Percentiles rank a stretch among this genome's conserved stretches.
Conservation (phyloP, 2,113 vertebrate species). For the Paradoxurus hermaphroditus region DNA sequence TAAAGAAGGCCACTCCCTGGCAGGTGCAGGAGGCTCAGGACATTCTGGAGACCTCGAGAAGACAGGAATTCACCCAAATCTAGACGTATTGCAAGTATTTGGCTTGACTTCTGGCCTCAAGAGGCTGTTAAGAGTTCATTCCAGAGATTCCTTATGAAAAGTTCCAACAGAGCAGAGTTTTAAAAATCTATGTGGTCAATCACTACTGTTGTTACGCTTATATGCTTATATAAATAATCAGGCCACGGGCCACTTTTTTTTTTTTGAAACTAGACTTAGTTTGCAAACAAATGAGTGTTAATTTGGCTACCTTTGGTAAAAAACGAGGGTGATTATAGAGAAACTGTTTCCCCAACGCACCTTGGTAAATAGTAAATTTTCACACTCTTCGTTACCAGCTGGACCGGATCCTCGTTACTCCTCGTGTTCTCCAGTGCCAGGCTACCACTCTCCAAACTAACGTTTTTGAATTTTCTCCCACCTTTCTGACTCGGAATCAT, state of each 20-base stretch:
- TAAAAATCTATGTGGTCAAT: neutral
- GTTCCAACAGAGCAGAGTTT: neutral
- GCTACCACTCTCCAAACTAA: neutral
- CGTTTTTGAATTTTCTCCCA: neutral
- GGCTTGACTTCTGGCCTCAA: neutral
- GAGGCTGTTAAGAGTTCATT: neutral
- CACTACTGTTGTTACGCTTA: neutral
- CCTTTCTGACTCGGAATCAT: neutral
- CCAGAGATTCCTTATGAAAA: neutral
- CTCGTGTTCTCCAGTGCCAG: neutral
- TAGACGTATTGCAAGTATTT: neutral
- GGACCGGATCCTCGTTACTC: neutral
- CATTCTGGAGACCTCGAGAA: neutral
- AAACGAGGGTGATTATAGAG: neutral
- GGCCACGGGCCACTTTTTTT: neutral
- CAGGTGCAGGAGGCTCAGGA: neutral
- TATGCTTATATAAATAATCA: neutral
- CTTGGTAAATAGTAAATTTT: neutral
- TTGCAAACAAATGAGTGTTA: neutral
- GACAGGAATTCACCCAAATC: neutral
- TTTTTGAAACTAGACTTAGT: neutral
- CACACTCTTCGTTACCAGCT: neutral
- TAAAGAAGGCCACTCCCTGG: neutral
- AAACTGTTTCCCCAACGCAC: neutral
- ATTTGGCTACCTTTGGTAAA: neutral